phyloP scores from a whole-genome alignment of 2,797 vertebrate species.

The Gymnoscopelus braueri region DNA sequence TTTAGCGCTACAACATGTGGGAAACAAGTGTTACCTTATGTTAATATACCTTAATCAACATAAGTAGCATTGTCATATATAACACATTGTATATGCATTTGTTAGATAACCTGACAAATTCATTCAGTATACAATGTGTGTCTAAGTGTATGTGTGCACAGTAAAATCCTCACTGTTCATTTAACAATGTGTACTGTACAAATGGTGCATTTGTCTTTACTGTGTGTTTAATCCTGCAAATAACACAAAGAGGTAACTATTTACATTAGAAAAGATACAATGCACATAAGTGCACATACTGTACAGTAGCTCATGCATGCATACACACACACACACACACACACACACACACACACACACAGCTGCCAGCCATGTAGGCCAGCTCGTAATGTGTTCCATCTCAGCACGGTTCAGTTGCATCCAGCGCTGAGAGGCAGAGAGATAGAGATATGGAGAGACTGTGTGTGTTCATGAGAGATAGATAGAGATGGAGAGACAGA shows the following conservation, averaged over 20 bases:
- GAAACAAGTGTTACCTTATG: too few species aligned
- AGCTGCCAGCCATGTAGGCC: conserved; percentile 73
- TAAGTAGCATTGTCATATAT: too few species aligned
- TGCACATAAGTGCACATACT: conserved; percentile 7
- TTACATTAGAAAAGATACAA: conserved; percentile 5
- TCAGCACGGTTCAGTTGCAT: conserved; percentile 71
- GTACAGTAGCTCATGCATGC: conserved; percentile 19
- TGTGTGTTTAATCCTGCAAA: conserved; percentile 17
- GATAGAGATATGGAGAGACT: conserved; percentile 50
- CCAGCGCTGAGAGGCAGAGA: conserved; percentile 69
- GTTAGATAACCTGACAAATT: too few species aligned
- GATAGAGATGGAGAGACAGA: conserved; percentile 64
- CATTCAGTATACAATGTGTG: too few species aligned
- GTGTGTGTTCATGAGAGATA: conserved; percentile 12
- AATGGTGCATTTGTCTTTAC: not conserved
- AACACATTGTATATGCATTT: too few species aligned
- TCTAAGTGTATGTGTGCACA: not conserved
- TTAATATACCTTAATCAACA: too few species aligned
- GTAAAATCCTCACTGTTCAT: too few species aligned
- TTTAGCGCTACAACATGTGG: too few species aligned
- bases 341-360: conserved; percentile 41
- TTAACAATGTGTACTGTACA: too few species aligned
- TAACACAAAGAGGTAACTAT: conserved; percentile 7
- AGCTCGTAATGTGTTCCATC: conserved; percentile 77
- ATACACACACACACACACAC: conserved; percentile 19